Percentiles rank a stretch among this genome's conserved stretches.
phyloP scores from a whole-genome alignment of 2,113 vertebrate genomes.

The Gavialis gangeticus region DNA sequence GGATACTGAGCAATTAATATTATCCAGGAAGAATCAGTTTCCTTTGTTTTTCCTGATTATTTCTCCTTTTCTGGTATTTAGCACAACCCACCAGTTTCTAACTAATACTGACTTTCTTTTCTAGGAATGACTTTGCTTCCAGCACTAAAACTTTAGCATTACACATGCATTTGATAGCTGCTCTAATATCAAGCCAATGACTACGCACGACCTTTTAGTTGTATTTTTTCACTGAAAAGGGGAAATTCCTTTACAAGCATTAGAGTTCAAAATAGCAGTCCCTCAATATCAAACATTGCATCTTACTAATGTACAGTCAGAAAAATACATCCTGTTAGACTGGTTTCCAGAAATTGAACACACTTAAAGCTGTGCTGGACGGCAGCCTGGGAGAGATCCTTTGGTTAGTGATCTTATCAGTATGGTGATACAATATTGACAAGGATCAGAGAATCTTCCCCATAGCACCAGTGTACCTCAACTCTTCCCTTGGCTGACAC shows the following conservation, averaged over 20 bases:
- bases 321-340: background rate
- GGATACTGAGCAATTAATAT: constrained; percentile 20
- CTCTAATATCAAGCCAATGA: background rate
- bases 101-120: background rate
- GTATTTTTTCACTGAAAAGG: background rate
- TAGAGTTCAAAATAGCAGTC: background rate
- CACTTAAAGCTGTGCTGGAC: background rate
- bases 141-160: background rate
- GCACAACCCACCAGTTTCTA: fast-evolving
- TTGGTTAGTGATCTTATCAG: background rate
- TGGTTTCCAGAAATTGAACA: background rate
- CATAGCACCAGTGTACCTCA: background rate
- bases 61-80: background rate
- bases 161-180: background rate
- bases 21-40: background rate
- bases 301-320: background rate
- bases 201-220: background rate
- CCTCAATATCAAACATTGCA: background rate
- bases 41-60: background rate
- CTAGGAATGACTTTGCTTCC: background rate
- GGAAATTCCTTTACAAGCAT: background rate
- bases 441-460: background rate
- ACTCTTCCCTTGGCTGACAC: fast-evolving
- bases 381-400: background rate
- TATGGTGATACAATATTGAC: background rate